Evolutionary conservation across 2,797 vertebrate genomes (phyloP).

Genomic region (Masticophis lateralis): DNA sequence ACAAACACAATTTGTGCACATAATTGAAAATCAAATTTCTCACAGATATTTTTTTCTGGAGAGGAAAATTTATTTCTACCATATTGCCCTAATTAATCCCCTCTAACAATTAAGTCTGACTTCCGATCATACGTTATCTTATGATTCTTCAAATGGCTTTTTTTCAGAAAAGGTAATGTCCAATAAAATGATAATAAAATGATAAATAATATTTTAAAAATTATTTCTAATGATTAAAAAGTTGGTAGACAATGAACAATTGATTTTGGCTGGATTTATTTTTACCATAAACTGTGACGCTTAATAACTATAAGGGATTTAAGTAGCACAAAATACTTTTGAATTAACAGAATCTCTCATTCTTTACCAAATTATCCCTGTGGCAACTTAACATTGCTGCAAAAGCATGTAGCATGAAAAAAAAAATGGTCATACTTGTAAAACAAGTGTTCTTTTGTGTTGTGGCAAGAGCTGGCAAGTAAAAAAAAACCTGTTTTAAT

Average conservation of each 20-base stretch:
- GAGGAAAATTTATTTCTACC: background rate
- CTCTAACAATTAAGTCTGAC: background rate
- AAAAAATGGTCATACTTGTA: conserved; percentile 26
- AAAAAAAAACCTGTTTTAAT: conserved; percentile 27
- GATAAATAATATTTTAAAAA: conserved; percentile 50
- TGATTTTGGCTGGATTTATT: conserved; percentile 43
- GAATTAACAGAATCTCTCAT: conserved; percentile 58
- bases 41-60: background rate
- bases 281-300: conserved; percentile 63
- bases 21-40: background rate
- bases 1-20: background rate
- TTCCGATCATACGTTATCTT: conserved; percentile 28
- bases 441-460: conserved; percentile 52
- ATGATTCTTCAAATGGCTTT: conserved; percentile 44
- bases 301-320: conserved; percentile 43
- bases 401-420: conserved; percentile 31
- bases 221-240: conserved; percentile 35
- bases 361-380: conserved; percentile 49
- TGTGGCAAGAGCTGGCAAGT: conserved; percentile 24
- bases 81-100: background rate
- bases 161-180: conserved; percentile 43
- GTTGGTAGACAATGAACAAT: conserved; percentile 39
- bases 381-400: conserved; percentile 39
- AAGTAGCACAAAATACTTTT: conserved; percentile 44
- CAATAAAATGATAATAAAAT: conserved; percentile 46